Evolutionary conservation across 2,113 vertebrate genomes (phyloP).

Genomic region (Excalfactoria chinensis): DNA sequence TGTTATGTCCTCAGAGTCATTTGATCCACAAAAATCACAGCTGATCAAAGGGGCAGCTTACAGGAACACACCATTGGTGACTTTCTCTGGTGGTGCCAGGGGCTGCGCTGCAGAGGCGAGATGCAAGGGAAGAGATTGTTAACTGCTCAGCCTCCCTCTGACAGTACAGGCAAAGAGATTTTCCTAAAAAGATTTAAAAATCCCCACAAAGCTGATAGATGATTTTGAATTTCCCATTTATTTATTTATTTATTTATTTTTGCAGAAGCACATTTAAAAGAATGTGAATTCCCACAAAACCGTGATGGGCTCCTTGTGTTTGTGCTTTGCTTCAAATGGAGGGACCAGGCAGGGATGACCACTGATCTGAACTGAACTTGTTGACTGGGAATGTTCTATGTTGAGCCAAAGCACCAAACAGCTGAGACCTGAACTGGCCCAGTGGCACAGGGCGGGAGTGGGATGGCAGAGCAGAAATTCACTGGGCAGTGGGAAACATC

Average conservation of each 20-base stretch:
- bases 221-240: not conserved
- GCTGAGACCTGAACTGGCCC: not conserved
- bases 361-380: not conserved
- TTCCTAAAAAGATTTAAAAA: not conserved
- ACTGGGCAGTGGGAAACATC: not conserved
- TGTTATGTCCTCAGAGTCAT: conserved; percentile 28
- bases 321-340: not conserved
- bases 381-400: not conserved
- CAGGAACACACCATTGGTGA: conserved; percentile 50
- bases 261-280: not conserved
- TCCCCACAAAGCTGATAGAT: not conserved
- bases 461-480: conserved; percentile 30
- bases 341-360: not conserved
- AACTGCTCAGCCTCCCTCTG: not conserved
- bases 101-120: not conserved
- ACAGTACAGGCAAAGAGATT: not conserved
- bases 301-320: accelerated
- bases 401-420: not conserved
- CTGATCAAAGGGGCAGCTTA: conserved; percentile 65
- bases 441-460: not conserved
- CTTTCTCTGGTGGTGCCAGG: conserved; percentile 58
- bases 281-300: not conserved
- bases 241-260: not conserved
- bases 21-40: conserved; percentile 17
- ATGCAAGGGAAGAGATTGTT: not conserved